Evolutionary conservation across 2,888 invertebrate species (phyloP), one percentile per base, ranked within the genome.

Genomic region (Nemapogon koenigi): DNA sequence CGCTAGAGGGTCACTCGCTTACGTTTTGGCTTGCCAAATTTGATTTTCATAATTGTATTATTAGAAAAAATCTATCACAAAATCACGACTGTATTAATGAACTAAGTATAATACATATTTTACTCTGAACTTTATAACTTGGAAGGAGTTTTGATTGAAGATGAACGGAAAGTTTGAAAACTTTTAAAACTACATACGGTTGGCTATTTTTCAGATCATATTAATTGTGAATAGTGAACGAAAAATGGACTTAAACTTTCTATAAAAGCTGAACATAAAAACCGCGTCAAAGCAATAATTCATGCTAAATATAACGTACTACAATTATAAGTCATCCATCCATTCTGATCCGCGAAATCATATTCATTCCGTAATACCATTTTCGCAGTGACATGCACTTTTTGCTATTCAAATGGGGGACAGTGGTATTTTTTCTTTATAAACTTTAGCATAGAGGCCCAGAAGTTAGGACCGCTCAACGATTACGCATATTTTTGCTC

Each of bases 381-480:
- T 69, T 69, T 68, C 55, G 67, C 57, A 73, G 63, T 78, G 76
- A 78, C 72, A 62, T 70, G 76, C 76, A 75, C 65, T 76, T 78
- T 78, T 78, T 78, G 72, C 72, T 57, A 76, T 76, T 76, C 73
- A 75, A 76, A 76, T 73, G 51, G 73, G 73, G 73, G 68, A 75
- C 72, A 73, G 66, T 68, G 56, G 60, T 45, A 46, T 65, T 78
- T 76, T 75, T 75, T 75, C 55, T 62, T 41, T 70, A 71, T 55
- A 47, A 42, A 55, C 57, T 55, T 64, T 58, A 57, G 52, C 50
- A 47, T 42, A 38, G 43, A 49, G 47, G 53, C 56, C 54, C 50
- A 49, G 41, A 47, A 27, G 47, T 50, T 47, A 52, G 54, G 48
- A 43, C 51, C 48, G 53, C 18, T 49, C 51, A 56, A 57, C 71